phyloP scores from a whole-genome alignment of 2,888 invertebrate genomes.

The Drosophila prolongata region DNA sequence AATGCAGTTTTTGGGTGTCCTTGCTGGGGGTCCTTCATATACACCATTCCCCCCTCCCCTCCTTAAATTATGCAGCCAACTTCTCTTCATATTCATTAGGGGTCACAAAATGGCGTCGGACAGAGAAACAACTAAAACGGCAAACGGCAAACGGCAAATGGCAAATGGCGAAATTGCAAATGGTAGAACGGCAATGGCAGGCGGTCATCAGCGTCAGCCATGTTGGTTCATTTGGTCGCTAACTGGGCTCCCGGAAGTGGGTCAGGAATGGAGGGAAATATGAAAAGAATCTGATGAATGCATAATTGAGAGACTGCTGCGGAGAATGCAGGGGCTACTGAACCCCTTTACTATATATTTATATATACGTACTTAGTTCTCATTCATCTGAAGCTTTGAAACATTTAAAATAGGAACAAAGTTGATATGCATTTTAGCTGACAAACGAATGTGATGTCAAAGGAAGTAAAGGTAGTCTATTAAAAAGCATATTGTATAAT shows the following conservation, averaged over 20 bases:
- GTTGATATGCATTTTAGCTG: neutral
- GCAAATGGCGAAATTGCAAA: constrained; percentile 7
- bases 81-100: constrained; percentile 76
- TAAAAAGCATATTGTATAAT: too few species aligned
- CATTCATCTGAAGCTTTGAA: neutral
- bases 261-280: constrained; percentile 20
- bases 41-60: neutral
- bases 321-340: neutral
- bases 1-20: constrained; percentile 56
- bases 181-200: constrained; percentile 2
- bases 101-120: constrained; percentile 15
- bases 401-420: neutral
- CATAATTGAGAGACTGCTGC: constrained; percentile 21
- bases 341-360: neutral
- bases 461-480: too few species aligned
- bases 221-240: constrained; percentile 38
- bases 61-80: constrained; percentile 69
- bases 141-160: constrained; percentile 19
- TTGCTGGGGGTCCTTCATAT: neutral
- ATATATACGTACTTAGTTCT: too few species aligned
- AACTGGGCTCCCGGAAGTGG: constrained; percentile 22
- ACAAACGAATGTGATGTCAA: neutral
- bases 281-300: constrained; percentile 36
- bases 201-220: constrained; percentile 30
- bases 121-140: constrained; percentile 18